phyloP scores from a whole-genome alignment of 1,140 invertebrate species.

The Drosophila subobscura region DNA sequence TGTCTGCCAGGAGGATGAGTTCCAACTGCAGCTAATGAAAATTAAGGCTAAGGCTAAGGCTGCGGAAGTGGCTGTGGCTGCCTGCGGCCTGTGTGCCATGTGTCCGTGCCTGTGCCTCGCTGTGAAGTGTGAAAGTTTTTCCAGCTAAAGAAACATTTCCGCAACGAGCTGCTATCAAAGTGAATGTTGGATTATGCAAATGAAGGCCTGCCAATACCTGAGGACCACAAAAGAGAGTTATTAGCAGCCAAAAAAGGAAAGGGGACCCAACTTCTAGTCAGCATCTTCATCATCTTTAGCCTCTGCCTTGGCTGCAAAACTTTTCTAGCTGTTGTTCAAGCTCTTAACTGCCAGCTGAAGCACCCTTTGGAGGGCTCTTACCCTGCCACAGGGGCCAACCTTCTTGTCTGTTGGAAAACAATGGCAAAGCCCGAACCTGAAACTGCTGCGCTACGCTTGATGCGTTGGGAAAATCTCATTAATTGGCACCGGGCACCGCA shows the following conservation, averaged over 20 bases:
- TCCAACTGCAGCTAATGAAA: constrained; percentile 54
- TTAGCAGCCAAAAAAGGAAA: too few species aligned
- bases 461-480: constrained; percentile 37
- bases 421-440: neutral
- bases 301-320: neutral
- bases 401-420: constrained; percentile 9
- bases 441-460: too few species aligned
- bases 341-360: neutral
- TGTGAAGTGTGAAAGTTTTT: too few species aligned
- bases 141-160: too few species aligned
- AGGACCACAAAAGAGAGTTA: too few species aligned
- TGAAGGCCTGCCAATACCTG: constrained; percentile 5
- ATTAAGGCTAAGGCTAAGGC: constrained; percentile 47
- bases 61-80: neutral
- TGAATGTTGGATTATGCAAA: constrained; percentile 27
- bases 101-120: too few species aligned
- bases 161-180: constrained; percentile 8
- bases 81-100: too few species aligned
- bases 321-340: neutral
- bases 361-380: neutral
- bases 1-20: neutral
- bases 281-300: too few species aligned
- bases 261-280: too few species aligned
- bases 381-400: neutral
- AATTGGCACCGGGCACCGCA: constrained; percentile 48